Evolutionary conservation across 2,888 invertebrate genomes (phyloP).

Genomic region (Mesoligia furuncula): DNA sequence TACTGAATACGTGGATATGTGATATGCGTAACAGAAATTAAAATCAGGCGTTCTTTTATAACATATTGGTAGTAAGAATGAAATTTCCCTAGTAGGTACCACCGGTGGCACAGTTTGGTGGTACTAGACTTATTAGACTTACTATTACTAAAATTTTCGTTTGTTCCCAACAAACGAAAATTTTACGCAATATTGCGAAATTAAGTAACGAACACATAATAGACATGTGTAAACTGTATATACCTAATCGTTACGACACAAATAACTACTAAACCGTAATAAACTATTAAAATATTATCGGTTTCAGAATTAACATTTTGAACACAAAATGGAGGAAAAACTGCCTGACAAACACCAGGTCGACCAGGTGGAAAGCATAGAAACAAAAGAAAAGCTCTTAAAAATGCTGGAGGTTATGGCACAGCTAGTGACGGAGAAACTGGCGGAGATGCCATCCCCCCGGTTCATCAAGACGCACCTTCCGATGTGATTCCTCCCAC

Average conservation of each 20-base stretch:
- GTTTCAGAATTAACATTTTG: constrained; percentile 41
- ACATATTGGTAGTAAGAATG: neutral
- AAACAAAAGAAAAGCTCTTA: constrained; percentile 15
- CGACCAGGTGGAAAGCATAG: neutral
- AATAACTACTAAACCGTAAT: too few species aligned
- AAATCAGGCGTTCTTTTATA: constrained; percentile 1
- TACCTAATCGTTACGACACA: too few species aligned
- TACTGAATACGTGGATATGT: neutral
- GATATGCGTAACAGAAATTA: neutral
- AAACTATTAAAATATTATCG: too few species aligned
- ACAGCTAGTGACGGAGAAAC: constrained; percentile 39
- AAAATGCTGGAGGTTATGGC: constrained; percentile 34
- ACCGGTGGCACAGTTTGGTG: too few species aligned
- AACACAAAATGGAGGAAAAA: constrained; percentile 39
- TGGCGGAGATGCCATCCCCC: constrained; percentile 75
- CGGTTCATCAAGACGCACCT: constrained; percentile 93
- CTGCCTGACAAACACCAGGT: constrained; percentile 25
- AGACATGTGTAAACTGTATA: neutral
- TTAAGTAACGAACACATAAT: too few species aligned
- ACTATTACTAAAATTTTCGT: too few species aligned
- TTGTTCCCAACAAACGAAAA: too few species aligned
- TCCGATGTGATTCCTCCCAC: constrained; percentile 92
- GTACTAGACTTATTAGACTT: too few species aligned
- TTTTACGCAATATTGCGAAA: neutral
- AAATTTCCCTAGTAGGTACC: too few species aligned